These are phyloP conservation scores for Mus musculus DNA, from an alignment of 2,113 vertebrate species.

Conservation along the genomic window GRCm39 chr6:12928001-12928500, in stretches of 20 bases:
- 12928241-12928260: background rate
- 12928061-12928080: background rate
- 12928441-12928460: background rate
- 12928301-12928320: background rate
- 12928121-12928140: slow-evolving; percentile 1
- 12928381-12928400: background rate
- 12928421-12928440: background rate
- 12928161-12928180: background rate
- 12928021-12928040: background rate
- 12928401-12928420: background rate
- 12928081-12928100: slow-evolving; percentile 13
- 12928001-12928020: background rate
- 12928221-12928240: background rate
- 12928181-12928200: background rate
- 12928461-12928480: background rate
- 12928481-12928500: background rate
- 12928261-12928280: background rate
- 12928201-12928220: background rate
- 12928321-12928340: background rate
- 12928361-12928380: background rate
- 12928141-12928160: slow-evolving; percentile 36
- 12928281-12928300: background rate
- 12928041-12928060: background rate
- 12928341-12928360: too few relatives aligned
- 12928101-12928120: background rate